A percentile compares a stretch with the other conserved stretches of the same genome.
Evolutionary conservation across 2,797 vertebrate genomes (phyloP).

Genomic region (Chiloscyllium punctatum): DNA sequence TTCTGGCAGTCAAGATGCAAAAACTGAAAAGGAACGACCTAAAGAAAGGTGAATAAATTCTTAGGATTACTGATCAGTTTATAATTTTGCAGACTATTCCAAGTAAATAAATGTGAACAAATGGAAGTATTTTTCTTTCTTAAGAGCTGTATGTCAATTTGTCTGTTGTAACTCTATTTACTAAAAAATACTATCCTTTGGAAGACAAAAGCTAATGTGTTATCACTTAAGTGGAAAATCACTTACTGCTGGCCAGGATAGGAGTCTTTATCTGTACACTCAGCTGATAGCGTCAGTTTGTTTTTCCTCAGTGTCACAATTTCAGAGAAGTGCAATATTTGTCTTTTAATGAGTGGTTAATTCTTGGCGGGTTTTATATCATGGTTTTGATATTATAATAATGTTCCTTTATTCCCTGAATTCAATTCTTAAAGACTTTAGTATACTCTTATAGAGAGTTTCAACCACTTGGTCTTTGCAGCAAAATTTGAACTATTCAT

Average conservation of each 20-base stretch:
- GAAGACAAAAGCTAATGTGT: neutral
- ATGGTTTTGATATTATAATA: neutral
- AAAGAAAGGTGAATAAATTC: slow-evolving; percentile 60
- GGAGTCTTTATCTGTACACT: neutral
- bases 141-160: neutral
- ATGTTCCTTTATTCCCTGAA: neutral
- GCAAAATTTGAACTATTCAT: neutral
- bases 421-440: neutral
- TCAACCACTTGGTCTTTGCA: neutral
- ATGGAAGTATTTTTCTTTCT: neutral
- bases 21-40: slow-evolving; percentile 44
- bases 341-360: neutral
- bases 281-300: neutral
- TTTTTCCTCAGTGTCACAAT: neutral
- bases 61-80: neutral
- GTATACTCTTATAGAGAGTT: neutral
- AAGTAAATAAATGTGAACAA: neutral
- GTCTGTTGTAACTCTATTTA: neutral
- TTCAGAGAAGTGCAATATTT: neutral
- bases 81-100: neutral
- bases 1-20: slow-evolving; percentile 51
- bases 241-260: neutral
- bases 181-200: neutral
- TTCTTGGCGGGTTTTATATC: neutral
- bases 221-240: neutral